phyloP scores from a whole-genome alignment of 1,140 invertebrate species.

The Apis mellifera region Amel_HAv3.1 CM009933.2:5815501-5816000 shows the following conservation, averaged over 20 bases:
- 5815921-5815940: constrained; percentile 49
- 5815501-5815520: not conserved
- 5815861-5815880: too few species aligned
- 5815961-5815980: constrained; percentile 38
- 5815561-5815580: too few species aligned
- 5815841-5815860: not conserved
- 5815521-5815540: too few species aligned
- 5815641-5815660: not conserved
- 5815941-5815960: constrained; percentile 21
- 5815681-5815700: not conserved
- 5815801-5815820: not conserved
- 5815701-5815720: not conserved
- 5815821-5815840: not conserved
- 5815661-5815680: not conserved
- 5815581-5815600: too few species aligned
- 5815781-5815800: not conserved
- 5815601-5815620: not conserved
- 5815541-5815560: too few species aligned
- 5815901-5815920: not conserved
- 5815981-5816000: constrained; percentile 38
- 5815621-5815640: not conserved
- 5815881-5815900: too few species aligned
- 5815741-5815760: not conserved
- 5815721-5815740: not conserved
- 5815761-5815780: not conserved